phyloP scores from a whole-genome alignment of 1,140 invertebrate genomes.

The Acromyrmex echinatior region DNA sequence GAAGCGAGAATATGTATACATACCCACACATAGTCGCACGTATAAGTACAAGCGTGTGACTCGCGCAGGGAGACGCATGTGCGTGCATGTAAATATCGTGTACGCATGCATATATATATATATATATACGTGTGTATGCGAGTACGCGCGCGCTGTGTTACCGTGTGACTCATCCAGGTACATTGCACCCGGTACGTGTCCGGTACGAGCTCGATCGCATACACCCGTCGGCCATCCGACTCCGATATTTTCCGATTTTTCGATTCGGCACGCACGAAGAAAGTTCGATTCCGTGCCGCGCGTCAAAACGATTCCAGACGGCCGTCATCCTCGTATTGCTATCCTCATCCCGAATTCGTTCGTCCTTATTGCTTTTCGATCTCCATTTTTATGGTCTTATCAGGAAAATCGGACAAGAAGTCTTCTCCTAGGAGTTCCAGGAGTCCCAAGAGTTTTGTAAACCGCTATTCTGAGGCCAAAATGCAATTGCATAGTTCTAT shows the following conservation, averaged over 20 bases:
- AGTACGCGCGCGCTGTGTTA: slow-evolving; percentile 60
- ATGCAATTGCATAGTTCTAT: neutral
- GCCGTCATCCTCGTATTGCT: neutral
- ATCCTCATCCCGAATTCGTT: neutral
- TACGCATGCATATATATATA: neutral
- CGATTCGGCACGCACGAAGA: slow-evolving; percentile 33
- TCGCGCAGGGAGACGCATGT: slow-evolving; percentile 62
- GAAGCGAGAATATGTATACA: slow-evolving; percentile 20
- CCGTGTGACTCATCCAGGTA: slow-evolving; percentile 83
- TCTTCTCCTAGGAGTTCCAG: neutral
- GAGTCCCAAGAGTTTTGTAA: neutral
- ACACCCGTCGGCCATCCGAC: slow-evolving; percentile 62
- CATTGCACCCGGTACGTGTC: slow-evolving; percentile 83
- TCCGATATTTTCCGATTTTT: slow-evolving; percentile 80
- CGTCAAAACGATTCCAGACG: neutral
- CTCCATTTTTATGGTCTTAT: slow-evolving; percentile 2
- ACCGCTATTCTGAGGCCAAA: neutral
- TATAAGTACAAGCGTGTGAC: slow-evolving; percentile 2
- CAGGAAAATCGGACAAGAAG: neutral
- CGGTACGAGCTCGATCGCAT: slow-evolving; percentile 75
- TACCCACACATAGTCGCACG: slow-evolving; percentile 1
- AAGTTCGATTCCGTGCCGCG: slow-evolving; percentile 4
- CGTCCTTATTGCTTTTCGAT: neutral
- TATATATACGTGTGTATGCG: slow-evolving; percentile 52
- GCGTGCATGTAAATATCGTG: slow-evolving; percentile 41